These are phyloP conservation scores for Xestia c-nigrum DNA, from an alignment of 2,888 invertebrate genomes.

Conservation along the genomic window DNA sequence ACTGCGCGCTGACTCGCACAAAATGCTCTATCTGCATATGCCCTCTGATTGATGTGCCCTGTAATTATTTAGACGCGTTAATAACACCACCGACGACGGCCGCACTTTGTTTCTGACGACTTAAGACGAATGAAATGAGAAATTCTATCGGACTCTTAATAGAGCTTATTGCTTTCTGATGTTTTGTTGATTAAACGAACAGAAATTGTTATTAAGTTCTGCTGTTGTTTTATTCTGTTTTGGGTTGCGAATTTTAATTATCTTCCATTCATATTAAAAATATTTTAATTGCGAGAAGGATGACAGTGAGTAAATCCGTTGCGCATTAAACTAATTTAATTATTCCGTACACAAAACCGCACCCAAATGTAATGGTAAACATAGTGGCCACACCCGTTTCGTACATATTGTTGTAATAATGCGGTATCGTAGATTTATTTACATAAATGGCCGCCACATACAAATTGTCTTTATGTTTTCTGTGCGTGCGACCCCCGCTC, in stretches of 20 bases:
- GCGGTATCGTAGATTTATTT: constrained; percentile 88
- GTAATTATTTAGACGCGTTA: constrained; percentile 91
- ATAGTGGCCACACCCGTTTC: constrained; percentile 82
- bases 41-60: constrained; percentile 90
- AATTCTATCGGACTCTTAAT: constrained; percentile 89
- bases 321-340: constrained; percentile 73
- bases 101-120: constrained; percentile 90
- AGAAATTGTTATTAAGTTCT: constrained; percentile 80
- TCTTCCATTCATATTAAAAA: constrained; percentile 59
- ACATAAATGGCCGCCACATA: constrained; percentile 89
- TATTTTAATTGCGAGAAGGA: constrained; percentile 42
- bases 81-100: constrained; percentile 89
- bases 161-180: constrained; percentile 88
- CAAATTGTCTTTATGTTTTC: constrained; percentile 90
- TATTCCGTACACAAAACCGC: constrained; percentile 79
- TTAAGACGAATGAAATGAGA: constrained; percentile 90
- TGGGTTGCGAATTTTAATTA: constrained; percentile 78
- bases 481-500: constrained; percentile 89
- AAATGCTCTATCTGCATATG: constrained; percentile 89
- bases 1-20: constrained; percentile 89
- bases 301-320: constrained; percentile 67
- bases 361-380: constrained; percentile 85
- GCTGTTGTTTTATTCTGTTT: constrained; percentile 74
- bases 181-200: constrained; percentile 89
- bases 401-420: constrained; percentile 86